Percentiles rank a stretch among this genome's conserved stretches.
These are phyloP conservation scores for Hymenopus coronatus DNA, from an alignment of 2,888 invertebrate genomes.

Conservation along the genomic window DNA sequence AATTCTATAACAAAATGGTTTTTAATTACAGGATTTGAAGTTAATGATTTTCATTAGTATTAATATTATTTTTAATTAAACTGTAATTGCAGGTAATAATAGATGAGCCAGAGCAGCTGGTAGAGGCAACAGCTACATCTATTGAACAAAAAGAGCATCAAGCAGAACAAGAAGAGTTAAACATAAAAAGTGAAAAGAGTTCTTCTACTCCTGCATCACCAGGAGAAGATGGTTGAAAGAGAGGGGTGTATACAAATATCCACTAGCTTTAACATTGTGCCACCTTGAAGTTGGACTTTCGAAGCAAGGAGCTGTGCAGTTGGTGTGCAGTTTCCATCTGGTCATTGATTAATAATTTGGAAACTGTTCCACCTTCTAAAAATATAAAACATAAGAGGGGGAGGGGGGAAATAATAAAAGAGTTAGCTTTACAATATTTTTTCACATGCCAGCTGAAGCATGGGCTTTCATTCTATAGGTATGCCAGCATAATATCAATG, in stretches of 20 bases:
- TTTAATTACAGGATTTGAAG: too few relatives aligned
- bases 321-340: background rate
- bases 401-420: background rate
- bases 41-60: background rate
- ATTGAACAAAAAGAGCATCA: background rate
- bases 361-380: background rate
- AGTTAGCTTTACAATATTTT: constrained; percentile 9
- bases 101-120: constrained; percentile 24
- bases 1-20: too few relatives aligned
- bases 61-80: background rate
- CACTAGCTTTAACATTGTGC: background rate
- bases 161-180: background rate
- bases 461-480: constrained; percentile 8
- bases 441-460: constrained; percentile 16
- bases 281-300: background rate
- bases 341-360: background rate
- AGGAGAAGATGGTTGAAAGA: constrained; percentile 5
- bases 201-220: background rate
- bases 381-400: background rate
- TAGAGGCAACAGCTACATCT: background rate
- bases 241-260: background rate
- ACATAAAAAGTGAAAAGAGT: background rate
- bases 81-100: constrained; percentile 28
- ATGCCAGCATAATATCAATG: background rate
- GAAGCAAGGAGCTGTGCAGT: background rate